These are phyloP conservation scores for Aphelenchoides avenae DNA, from an alignment of 1,140 invertebrate genomes.

Conservation along the genomic window DNA sequence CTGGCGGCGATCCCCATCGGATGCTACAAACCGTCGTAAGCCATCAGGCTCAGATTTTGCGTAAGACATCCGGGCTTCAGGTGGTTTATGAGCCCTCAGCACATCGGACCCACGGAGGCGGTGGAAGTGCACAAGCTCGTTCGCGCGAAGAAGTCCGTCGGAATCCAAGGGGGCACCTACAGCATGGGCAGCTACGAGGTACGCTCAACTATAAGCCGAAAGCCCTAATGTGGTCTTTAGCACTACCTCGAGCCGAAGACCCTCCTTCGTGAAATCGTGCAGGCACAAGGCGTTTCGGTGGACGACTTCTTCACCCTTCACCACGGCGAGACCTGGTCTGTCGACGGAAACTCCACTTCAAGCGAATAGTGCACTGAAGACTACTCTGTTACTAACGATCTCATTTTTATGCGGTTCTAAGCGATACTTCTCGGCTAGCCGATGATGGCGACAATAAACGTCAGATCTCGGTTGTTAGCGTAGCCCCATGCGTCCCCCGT, in stretches of 20 bases:
- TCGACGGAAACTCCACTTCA: constrained; percentile 1
- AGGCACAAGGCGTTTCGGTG: constrained; percentile 9
- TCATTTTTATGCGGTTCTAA: too few relatives aligned
- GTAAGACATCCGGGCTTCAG: constrained; percentile 21
- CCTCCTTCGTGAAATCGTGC: constrained; percentile 13
- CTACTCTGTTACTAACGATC: too few relatives aligned
- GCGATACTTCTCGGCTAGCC: too few relatives aligned
- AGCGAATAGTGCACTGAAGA: too few relatives aligned
- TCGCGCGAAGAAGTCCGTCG: constrained; percentile 46
- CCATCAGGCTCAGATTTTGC: neutral
- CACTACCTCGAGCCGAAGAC: constrained; percentile 30
- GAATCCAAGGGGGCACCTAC: constrained; percentile 61
- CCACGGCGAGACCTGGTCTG: constrained; percentile 20
- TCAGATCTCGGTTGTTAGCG: too few relatives aligned
- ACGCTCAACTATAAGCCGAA: neutral
- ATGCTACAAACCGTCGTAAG: constrained; percentile 32
- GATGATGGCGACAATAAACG: too few relatives aligned
- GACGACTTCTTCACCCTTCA: constrained; percentile 19
- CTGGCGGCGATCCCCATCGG: constrained; percentile 45
- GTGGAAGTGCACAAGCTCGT: constrained; percentile 63
- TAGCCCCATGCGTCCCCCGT: too few relatives aligned
- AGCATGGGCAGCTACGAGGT: constrained; percentile 51
- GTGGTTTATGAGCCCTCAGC: constrained; percentile 63
- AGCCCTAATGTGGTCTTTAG: constrained; percentile 21
- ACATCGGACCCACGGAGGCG: constrained; percentile 64